Conservation (phyloP, 2,113 vertebrate genomes). For the Daphoenositta chrysoptera region DNA sequence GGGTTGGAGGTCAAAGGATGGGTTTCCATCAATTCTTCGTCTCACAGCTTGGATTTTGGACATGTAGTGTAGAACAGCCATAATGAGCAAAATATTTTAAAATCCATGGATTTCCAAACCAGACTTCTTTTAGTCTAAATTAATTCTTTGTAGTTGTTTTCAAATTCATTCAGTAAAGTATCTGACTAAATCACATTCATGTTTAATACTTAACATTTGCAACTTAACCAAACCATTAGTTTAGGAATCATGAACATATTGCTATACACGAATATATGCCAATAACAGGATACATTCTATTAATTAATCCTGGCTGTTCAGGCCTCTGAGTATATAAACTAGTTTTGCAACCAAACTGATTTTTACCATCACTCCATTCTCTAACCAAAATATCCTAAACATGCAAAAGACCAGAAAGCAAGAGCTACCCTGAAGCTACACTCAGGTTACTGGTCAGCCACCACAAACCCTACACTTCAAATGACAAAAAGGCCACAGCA, state of each 20-base stretch:
- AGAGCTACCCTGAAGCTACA: background rate
- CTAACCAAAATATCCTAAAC: background rate
- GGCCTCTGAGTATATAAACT: background rate
- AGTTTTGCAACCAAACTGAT: background rate
- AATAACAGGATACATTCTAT: background rate
- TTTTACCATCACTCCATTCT: background rate
- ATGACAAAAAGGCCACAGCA: background rate
- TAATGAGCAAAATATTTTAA: background rate
- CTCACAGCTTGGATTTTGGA: background rate
- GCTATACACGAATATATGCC: background rate
- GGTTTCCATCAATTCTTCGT: background rate
- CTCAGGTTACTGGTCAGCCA: background rate
- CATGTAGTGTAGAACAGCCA: fast-evolving
- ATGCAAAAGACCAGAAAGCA: background rate
- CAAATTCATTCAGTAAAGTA: background rate
- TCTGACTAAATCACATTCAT: background rate
- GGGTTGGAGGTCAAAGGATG: background rate
- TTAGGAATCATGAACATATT: background rate
- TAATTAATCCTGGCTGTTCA: background rate
- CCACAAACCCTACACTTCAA: background rate
- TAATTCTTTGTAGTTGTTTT: background rate
- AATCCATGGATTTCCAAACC: background rate
- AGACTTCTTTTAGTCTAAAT: background rate
- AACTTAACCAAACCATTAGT: background rate
- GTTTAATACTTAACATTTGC: background rate